These are phyloP conservation scores for Myotis myotis DNA, from an alignment of 2,797 vertebrate species.

Conservation along the genomic window DNA sequence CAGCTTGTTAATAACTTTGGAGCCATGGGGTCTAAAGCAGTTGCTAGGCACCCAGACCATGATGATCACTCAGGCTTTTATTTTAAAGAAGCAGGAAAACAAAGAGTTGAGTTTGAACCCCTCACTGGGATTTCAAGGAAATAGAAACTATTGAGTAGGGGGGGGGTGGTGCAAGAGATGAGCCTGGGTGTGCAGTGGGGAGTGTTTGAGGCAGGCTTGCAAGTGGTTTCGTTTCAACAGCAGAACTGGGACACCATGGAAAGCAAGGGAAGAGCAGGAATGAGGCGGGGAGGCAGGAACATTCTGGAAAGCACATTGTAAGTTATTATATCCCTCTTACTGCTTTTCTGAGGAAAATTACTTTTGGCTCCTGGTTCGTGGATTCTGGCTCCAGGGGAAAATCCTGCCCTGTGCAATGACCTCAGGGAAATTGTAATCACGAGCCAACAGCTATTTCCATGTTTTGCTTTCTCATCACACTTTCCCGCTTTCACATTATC, in stretches of 20 bases:
- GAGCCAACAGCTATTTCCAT: neutral
- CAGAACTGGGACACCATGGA: neutral
- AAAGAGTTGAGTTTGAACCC: neutral
- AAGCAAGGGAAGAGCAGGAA: neutral
- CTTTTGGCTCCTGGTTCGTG: neutral
- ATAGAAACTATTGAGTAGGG: neutral
- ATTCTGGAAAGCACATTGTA: neutral
- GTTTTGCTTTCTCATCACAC: neutral
- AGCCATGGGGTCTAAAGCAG: conserved; percentile 17
- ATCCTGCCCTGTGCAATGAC: neutral
- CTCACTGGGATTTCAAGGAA: neutral
- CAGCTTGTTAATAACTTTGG: conserved; percentile 32
- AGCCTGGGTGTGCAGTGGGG: neutral
- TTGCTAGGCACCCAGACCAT: conserved; percentile 66
- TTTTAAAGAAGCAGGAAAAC: conserved; percentile 58
- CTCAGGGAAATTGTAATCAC: neutral
- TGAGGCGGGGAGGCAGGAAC: neutral
- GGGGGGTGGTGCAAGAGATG: neutral
- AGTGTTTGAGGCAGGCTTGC: neutral
- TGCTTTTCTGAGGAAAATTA: neutral
- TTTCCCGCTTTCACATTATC: neutral
- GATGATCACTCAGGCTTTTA: conserved; percentile 4
- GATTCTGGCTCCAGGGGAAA: neutral
- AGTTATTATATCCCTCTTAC: neutral
- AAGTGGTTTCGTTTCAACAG: neutral